These are phyloP conservation scores for Puntigrus tetrazona DNA, from an alignment of 2,113 vertebrate genomes.

Conservation along the genomic window DNA sequence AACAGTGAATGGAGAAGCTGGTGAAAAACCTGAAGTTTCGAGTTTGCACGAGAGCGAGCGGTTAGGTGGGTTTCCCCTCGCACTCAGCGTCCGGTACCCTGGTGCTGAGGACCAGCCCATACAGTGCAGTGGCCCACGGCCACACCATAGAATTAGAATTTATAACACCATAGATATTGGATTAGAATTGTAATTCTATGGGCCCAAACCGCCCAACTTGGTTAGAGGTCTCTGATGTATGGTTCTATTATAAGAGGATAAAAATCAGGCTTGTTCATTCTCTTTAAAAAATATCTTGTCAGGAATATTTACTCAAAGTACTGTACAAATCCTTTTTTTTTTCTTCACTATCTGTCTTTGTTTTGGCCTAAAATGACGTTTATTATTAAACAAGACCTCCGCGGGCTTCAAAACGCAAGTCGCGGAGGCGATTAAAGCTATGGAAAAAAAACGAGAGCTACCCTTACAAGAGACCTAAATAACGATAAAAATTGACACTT, in stretches of 20 bases:
- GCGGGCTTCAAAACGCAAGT: slow-evolving; percentile 77
- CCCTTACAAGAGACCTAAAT: slow-evolving; percentile 82
- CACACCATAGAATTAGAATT: slow-evolving; percentile 38
- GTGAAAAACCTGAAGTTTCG: slow-evolving; percentile 46
- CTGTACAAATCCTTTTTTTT: slow-evolving; percentile 72
- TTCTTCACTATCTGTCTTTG: slow-evolving; percentile 75
- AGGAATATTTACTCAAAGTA: slow-evolving; percentile 71
- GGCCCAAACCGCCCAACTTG: slow-evolving; percentile 24
- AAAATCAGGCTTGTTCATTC: slow-evolving; percentile 82
- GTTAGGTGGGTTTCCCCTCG: slow-evolving; percentile 37
- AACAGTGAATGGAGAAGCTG: slow-evolving; percentile 19
- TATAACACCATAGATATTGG: slow-evolving; percentile 13
- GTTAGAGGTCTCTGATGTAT: slow-evolving; percentile 91
- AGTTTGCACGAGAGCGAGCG: slow-evolving; percentile 46
- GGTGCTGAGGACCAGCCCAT: slow-evolving; percentile 18
- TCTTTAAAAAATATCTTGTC: slow-evolving; percentile 85
- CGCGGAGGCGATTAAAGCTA: slow-evolving; percentile 88
- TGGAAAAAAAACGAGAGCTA: slow-evolving; percentile 87
- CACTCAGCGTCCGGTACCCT: slow-evolving; percentile 36
- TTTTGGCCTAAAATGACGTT: slow-evolving; percentile 92
- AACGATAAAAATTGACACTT: slow-evolving; percentile 85
- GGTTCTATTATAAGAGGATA: slow-evolving; percentile 89
- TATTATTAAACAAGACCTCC: slow-evolving; percentile 87
- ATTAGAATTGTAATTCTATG: slow-evolving; percentile 31
- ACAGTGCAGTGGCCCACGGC: slow-evolving; percentile 43